A percentile compares a stretch with the other conserved stretches of the same genome.
Conservation (phyloP, 1,140 invertebrate genomes). For the Melanaphis sacchari region DNA sequence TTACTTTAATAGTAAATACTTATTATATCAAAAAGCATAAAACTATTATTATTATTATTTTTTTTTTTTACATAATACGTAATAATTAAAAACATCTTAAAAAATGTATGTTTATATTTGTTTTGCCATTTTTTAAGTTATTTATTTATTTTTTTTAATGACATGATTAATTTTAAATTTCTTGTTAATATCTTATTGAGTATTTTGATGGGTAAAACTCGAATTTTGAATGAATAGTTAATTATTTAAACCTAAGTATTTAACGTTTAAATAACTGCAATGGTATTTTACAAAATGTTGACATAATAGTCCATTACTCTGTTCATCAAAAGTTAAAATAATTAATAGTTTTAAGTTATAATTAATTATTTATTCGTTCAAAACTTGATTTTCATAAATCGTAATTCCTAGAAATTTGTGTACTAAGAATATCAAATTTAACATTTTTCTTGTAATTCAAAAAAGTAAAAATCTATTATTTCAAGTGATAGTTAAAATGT, state of each 20-base stretch:
- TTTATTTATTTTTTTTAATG: background rate
- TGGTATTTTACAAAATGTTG: background rate
- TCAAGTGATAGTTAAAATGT: too few relatives aligned
- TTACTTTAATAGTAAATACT: background rate
- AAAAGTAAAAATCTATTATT: background rate
- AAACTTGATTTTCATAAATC: too few relatives aligned
- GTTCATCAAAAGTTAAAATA: background rate
- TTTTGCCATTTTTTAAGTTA: background rate
- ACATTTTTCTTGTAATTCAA: background rate
- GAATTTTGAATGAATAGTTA: background rate
- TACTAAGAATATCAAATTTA: background rate
- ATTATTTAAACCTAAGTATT: background rate
- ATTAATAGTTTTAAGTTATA: background rate
- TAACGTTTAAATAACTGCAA: too few relatives aligned
- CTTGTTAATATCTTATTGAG: too few relatives aligned
- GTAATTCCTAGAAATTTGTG: background rate
- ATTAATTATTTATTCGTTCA: background rate
- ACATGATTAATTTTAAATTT: background rate
- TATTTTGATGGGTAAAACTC: background rate
- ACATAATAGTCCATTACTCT: background rate
- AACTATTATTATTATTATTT: too few relatives aligned
- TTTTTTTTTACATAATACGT: background rate
- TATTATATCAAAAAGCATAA: background rate
- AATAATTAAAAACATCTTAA: background rate
- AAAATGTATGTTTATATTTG: background rate